Evolutionary conservation across 2,113 vertebrate genomes (phyloP), one percentile per base, ranked within the genome.

Genomic region (Crocuta crocuta): DNA sequence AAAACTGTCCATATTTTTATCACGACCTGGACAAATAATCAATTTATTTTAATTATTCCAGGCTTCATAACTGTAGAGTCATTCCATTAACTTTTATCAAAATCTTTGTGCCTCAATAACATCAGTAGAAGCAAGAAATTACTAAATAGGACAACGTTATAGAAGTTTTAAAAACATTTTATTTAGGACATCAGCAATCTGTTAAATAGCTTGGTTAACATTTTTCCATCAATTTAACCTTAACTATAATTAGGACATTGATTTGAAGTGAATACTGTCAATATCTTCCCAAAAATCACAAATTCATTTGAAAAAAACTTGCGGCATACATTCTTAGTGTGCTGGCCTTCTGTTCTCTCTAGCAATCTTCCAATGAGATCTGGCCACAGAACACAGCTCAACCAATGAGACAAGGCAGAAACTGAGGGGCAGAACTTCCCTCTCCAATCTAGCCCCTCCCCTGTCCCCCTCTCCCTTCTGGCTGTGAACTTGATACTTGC

Each of bases 31-130:
- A 39, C 24, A 91, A 94, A 50, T 94, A 26, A 91, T 31, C n/a
- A 28, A 91, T 76, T 45, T 68, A 12, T 70, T 93, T 71, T 86
- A 93, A 48, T 95, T 39, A 89, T 97, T 85, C 26, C 61, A 78
- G n/a, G 73, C 53, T 79, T 88, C 17, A 70, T 50, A 91, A 63
- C n/a, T 23, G 7, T 23, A 70, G 31, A 76, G 31, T 24, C 58
- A 45, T 73, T 81, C 4, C 12, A 61, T 39, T 81, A 66, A 85
- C 5, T 28, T 55, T 74, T 82, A 58, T 53, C 17, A 81, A 39
- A 82, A 58, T 39, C 33, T 81, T 88, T 87, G 31, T 55, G 10
- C 5, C 21, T 95, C 26, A 83, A 73, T 45, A 82, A 31, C 9
- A 93, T 53, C 50, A 92, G 8, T 53, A 78, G 73, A 88, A 79